These are phyloP conservation scores for Netta rufina DNA, from an alignment of 2,797 vertebrate genomes.

Conservation along the genomic window DNA sequence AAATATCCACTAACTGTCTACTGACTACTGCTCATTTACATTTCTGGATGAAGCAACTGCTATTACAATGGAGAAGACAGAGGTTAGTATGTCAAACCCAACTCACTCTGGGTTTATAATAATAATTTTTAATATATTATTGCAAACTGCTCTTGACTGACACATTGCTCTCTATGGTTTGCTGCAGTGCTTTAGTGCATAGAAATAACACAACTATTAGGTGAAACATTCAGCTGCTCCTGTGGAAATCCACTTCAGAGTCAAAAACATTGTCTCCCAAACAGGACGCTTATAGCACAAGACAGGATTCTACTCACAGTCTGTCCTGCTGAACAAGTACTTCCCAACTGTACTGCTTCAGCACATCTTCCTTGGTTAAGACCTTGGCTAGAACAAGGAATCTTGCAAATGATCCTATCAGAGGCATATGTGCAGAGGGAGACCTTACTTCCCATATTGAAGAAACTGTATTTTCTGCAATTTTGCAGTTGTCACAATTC, in stretches of 20 bases:
- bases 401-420: background rate
- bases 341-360: background rate
- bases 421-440: background rate
- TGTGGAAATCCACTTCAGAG: background rate
- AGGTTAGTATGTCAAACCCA: background rate
- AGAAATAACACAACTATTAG: background rate
- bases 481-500: background rate
- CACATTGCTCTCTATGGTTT: background rate
- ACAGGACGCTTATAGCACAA: background rate
- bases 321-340: background rate
- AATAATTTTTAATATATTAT: background rate
- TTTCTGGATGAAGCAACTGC: background rate
- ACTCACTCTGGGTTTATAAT: background rate
- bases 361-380: background rate
- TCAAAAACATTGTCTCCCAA: background rate
- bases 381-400: background rate
- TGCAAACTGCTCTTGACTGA: background rate
- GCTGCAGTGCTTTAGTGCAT: background rate
- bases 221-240: background rate
- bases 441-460: background rate
- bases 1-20: background rate
- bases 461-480: background rate
- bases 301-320: background rate
- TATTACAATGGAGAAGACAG: background rate
- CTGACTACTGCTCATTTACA: background rate